Evolutionary conservation across 1,140 invertebrate genomes (phyloP).

Genomic region (Drosophila ambigua): DNA sequence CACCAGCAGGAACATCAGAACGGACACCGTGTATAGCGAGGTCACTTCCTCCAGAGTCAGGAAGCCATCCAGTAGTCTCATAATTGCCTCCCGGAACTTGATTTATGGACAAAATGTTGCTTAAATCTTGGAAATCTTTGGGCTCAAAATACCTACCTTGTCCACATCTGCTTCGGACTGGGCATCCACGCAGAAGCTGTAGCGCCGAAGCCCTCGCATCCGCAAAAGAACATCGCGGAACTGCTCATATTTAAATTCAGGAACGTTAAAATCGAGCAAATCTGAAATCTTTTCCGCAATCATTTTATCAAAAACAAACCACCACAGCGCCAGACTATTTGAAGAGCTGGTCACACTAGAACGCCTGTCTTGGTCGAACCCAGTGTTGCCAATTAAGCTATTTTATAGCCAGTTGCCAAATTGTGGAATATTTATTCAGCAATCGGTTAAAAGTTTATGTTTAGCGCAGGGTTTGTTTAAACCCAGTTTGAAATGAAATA

Average conservation of each 20-base stretch:
- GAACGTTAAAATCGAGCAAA: constrained; percentile 17
- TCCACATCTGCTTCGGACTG: constrained; percentile 7
- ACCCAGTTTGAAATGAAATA: too few species aligned
- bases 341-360: too few species aligned
- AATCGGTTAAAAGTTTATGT: too few species aligned
- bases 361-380: too few species aligned
- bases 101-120: not conserved
- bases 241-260: constrained; percentile 21
- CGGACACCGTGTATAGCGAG: constrained; percentile 40
- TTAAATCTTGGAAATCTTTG: not conserved
- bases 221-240: constrained; percentile 1
- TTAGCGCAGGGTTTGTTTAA: too few species aligned
- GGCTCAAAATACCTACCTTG: constrained; percentile 9
- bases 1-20: constrained; percentile 31
- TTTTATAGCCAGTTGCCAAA: too few species aligned
- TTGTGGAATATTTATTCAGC: too few species aligned
- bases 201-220: constrained; percentile 11
- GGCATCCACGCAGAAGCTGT: constrained; percentile 24
- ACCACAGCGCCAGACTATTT: not conserved
- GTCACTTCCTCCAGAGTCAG: constrained; percentile 51
- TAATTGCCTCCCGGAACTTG: constrained; percentile 34
- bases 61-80: constrained; percentile 21
- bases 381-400: too few species aligned
- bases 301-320: constrained; percentile 27
- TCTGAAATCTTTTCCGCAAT: not conserved